phyloP scores from a whole-genome alignment of 2,888 invertebrate genomes.

The Phlogophora meticulosa region DNA sequence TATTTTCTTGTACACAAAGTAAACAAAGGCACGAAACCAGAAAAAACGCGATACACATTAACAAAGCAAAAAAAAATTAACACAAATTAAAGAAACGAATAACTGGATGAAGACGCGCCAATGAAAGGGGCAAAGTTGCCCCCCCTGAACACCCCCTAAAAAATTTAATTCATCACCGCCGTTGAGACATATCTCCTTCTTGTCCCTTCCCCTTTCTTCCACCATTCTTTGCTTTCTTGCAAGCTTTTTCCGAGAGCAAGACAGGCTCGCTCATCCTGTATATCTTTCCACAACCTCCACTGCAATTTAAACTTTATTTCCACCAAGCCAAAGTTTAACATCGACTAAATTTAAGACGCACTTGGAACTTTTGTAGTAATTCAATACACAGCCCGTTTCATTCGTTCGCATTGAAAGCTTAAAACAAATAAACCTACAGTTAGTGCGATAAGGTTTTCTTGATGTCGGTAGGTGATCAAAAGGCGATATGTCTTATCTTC shows the following conservation, averaged over 20 bases:
- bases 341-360: conserved; percentile 15
- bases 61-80: conserved; percentile 80
- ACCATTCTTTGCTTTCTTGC: conserved; percentile 91
- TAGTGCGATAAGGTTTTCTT: conserved; percentile 85
- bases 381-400: conserved; percentile 85
- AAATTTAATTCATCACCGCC: conserved; percentile 91
- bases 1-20: conserved; percentile 13
- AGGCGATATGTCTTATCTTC: conserved; percentile 77
- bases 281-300: conserved; percentile 63
- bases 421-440: conserved; percentile 89
- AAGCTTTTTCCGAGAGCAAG: conserved; percentile 88
- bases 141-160: conserved; percentile 87
- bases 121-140: conserved; percentile 84
- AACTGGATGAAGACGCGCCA: conserved; percentile 87
- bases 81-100: conserved; percentile 87
- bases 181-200: conserved; percentile 89
- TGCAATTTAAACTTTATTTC: conserved; percentile 60
- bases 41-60: conserved; percentile 69
- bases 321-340: accelerated
- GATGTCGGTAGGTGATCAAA: conserved; percentile 84
- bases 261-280: conserved; percentile 76
- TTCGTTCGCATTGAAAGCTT: conserved; percentile 89
- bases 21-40: conserved; percentile 40
- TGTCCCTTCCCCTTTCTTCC: conserved; percentile 89
- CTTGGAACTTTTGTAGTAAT: conserved; percentile 73